phyloP scores from a whole-genome alignment of 1,140 invertebrate genomes.

The Melipona quadrifasciata region DNA sequence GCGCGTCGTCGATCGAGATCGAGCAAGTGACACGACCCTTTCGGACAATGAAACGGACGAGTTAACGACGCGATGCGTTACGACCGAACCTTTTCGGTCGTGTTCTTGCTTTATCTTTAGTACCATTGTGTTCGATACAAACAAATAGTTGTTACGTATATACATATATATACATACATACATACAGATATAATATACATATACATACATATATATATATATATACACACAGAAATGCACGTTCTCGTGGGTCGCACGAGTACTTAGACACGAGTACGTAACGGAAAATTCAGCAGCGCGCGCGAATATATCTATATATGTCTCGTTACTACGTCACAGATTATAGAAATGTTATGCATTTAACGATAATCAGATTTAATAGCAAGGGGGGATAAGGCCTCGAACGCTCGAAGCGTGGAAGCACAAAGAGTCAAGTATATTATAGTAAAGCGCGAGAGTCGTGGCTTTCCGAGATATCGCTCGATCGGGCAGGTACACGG shows the following conservation, averaged over 20 bases:
- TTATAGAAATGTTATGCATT: constrained; percentile 57
- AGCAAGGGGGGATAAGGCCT: background rate
- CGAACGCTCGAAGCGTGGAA: background rate
- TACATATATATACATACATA: constrained; percentile 15
- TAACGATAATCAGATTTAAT: constrained; percentile 52
- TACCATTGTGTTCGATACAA: constrained; percentile 51
- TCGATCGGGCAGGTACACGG: background rate
- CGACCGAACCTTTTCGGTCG: background rate
- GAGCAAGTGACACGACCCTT: background rate
- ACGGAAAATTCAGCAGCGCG: background rate
- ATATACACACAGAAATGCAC: background rate
- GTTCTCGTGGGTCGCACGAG: background rate
- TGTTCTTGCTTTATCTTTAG: background rate
- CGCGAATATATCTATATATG: constrained; percentile 35
- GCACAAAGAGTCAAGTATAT: background rate
- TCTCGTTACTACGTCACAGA: constrained; percentile 49
- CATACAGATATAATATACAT: background rate
- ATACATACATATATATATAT: background rate
- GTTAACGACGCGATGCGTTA: constrained; percentile 7
- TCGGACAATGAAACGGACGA: constrained; percentile 24
- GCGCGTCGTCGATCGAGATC: constrained; percentile 30
- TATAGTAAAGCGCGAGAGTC: background rate
- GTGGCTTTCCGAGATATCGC: background rate
- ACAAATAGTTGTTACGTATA: constrained; percentile 25
- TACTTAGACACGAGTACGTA: background rate